phyloP scores from a whole-genome alignment of 2,888 invertebrate species.

The Ectemnius lituratus region DNA sequence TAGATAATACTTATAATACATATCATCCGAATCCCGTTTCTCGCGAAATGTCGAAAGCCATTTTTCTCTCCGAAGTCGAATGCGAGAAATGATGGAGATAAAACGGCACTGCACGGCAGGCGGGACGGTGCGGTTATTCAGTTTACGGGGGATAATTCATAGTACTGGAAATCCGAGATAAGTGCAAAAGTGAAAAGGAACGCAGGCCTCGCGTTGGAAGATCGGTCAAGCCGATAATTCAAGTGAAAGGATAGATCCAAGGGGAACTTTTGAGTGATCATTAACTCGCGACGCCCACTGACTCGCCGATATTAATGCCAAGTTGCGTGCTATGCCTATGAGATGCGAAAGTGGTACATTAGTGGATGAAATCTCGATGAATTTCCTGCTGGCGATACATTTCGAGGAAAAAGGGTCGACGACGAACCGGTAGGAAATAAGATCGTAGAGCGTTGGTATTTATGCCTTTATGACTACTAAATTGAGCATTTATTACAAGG shows the following conservation, averaged over 20 bases:
- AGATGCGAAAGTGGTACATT: slow-evolving; percentile 11
- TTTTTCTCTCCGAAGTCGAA: slow-evolving; percentile 15
- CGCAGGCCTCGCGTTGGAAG: slow-evolving; percentile 1
- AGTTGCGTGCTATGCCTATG: slow-evolving; percentile 5
- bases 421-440: not conserved
- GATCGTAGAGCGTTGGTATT: not conserved
- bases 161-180: slow-evolving; percentile 16
- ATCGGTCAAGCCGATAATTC: slow-evolving; percentile 37
- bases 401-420: not conserved
- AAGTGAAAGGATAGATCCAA: slow-evolving; percentile 36
- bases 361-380: slow-evolving; percentile 7
- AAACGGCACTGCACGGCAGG: not conserved
- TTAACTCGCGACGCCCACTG: slow-evolving; percentile 38
- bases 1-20: too few species aligned
- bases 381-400: slow-evolving; percentile 4
- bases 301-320: slow-evolving; percentile 39
- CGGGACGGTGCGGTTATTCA: slow-evolving; percentile 1
- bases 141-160: slow-evolving; percentile 8
- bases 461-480: slow-evolving; percentile 6
- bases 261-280: slow-evolving; percentile 46
- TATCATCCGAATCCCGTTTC: not conserved
- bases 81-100: slow-evolving; percentile 40
- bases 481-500: slow-evolving; percentile 1
- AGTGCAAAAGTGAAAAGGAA: slow-evolving; percentile 1
- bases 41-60: slow-evolving; percentile 15